Evolutionary conservation across 1,140 invertebrate species (phyloP), one percentile per base, ranked within the genome.

Genomic region (Agrilus planipennis): DNA sequence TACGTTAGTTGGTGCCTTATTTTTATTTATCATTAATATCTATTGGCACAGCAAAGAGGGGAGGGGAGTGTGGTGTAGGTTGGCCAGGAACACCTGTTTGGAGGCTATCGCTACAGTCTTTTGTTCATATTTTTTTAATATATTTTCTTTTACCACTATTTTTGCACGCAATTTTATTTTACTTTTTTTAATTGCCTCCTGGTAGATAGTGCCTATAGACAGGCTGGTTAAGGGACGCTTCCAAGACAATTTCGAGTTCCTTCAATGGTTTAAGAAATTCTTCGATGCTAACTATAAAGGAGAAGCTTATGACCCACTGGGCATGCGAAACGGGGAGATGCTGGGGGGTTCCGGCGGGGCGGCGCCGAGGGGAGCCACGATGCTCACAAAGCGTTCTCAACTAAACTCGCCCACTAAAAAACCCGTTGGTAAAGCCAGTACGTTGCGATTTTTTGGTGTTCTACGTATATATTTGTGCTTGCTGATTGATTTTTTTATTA

Each of bases 261-360:
- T 97, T 49, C 93, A 97, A 74, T 97, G 93, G 93, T 97, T 98
- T 74, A 96, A 97, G 75, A 94, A 94, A 66, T 96, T 97, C 69
- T 97, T 95, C 72, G 93, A 96, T 71, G 90, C 90, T 46, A 97
- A 98, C 73, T 95, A 92, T 71, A 79, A 82, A 62, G 89, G 89
- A 58, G 75, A 77, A 50, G 86, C 89, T 46, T 97, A 97, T 67
- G 87, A 95, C 72, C 79, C 93, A 29, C 63, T 90, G 47, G 76
- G 74, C 36, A 82, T 84, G 54, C 72, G 93, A 51, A 83, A 81
- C 52, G 87, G 87, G 47, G 80, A 90, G 57, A 65, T 73, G 10
- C 78, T 93, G 73, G 89, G 86, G 46, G 69, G 72, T 45, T 74
- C 75, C 50, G 75, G 71, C 49, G 65, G 63, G 53, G 67, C 71